These are phyloP conservation scores for Cancer borealis DNA, from an alignment of 2,888 invertebrate species.

Conservation along the genomic window DNA sequence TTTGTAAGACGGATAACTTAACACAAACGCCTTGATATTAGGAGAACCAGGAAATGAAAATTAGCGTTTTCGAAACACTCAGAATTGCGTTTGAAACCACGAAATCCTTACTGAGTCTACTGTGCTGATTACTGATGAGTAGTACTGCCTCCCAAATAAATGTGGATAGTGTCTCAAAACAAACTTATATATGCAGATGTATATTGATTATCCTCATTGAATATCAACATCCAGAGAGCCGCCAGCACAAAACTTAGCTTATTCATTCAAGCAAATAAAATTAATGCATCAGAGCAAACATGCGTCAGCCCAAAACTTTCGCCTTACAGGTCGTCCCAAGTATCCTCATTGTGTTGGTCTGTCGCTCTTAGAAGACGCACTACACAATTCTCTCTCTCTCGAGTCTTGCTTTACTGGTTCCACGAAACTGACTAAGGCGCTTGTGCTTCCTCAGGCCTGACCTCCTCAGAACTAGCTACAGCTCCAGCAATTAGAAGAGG, in stretches of 20 bases:
- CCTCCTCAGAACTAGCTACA: not conserved
- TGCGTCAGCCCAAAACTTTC: not conserved
- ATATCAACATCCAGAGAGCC: not conserved
- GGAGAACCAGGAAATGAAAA: too few species aligned
- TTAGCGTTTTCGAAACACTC: too few species aligned
- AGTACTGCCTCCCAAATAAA: too few species aligned
- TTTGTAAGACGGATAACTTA: not conserved
- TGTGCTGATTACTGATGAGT: too few species aligned
- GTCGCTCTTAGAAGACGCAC: not conserved
- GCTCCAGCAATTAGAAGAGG: slow-evolving; percentile 25
- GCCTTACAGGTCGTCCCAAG: not conserved
- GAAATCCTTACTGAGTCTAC: too few species aligned
- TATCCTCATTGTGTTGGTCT: not conserved
- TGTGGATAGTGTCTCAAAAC: not conserved
- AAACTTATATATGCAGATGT: not conserved
- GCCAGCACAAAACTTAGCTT: not conserved
- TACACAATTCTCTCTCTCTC: not conserved
- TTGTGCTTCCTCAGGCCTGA: not conserved
- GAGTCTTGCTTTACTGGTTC: not conserved
- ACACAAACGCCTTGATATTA: not conserved
- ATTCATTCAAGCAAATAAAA: not conserved
- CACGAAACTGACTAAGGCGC: not conserved
- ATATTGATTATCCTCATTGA: not conserved
- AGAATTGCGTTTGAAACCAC: too few species aligned
- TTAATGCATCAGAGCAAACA: not conserved